Base-by-base conservation (phyloP, 2,888 invertebrate species). In the Ferdinandea cuprea region DNA sequence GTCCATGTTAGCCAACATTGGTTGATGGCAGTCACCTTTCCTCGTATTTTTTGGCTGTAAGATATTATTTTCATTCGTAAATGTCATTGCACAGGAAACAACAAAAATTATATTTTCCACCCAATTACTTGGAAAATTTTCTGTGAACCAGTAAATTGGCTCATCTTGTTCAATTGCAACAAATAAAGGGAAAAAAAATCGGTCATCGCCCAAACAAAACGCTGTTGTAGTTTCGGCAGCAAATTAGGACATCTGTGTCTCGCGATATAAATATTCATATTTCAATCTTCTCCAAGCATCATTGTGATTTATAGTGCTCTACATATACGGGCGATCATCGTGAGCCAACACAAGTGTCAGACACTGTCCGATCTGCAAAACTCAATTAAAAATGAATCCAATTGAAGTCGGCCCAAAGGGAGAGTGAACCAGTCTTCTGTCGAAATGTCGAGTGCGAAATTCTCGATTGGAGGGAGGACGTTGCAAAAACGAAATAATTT, bases 321-420 rank as follows among this genome's bases (percentile, higher is more conserved):
- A n/a, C n/a, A n/a, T n/a, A 25, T 48, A 59, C 17, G 25, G 42
- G 32, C 25, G 74, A 74, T 58, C 65, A 58, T 65, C 48, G 48
- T 37, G 58, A 52, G 28, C 72, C 50, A 40, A 46, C 63, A 63
- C 15, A 48, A 69, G 46, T 52, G 71, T 78, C 78, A 50, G 28
- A 40, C 48, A 72, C 50, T 66, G 69, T 50, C 73, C 56, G 74
- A 68, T 79, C 44, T 50, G 50, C 48, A 74, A 79, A 80, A 80
- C 80, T 80, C 80, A 80, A 80, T 80, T 80, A 74, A 80, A 79
- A 80, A 74, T 21, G 74, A 80, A 74, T 80, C 61, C 80, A 25
- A 74, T 63, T 80, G 25, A 50, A 68, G 58, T 50, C 63, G 63
- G 42, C 15, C 35, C 28, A 7, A 15, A 32, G 35, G 28, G 17